A percentile compares a stretch with the other conserved stretches of the same genome.
Evolutionary conservation across 2,797 vertebrate genomes (phyloP).

Genomic region (Sphenodon punctatus): DNA sequence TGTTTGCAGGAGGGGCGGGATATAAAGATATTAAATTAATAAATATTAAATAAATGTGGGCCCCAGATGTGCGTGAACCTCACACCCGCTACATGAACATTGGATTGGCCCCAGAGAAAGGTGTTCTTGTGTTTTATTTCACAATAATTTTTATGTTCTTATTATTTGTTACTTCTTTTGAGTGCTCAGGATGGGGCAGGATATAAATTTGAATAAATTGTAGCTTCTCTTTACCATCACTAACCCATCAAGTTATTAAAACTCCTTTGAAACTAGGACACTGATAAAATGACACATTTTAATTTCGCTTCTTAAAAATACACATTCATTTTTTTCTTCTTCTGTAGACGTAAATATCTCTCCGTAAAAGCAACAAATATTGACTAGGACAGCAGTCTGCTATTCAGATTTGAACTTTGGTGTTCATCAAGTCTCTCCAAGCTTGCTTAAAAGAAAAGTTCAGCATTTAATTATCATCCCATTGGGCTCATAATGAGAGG

Average conservation of each 20-base stretch:
- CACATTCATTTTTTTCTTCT: conserved; percentile 2
- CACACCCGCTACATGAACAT: too few relatives aligned
- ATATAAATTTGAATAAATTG: too few relatives aligned
- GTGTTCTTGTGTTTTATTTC: too few relatives aligned
- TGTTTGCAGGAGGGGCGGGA: too few relatives aligned
- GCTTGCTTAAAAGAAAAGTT: neutral
- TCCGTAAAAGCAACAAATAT: conserved; percentile 10
- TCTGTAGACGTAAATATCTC: conserved; percentile 22
- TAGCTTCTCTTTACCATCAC: neutral
- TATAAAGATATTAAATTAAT: too few relatives aligned
- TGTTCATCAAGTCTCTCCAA: conserved; percentile 4
- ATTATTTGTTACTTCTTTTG: too few relatives aligned
- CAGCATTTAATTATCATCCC: neutral
- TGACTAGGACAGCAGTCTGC: conserved; percentile 14
- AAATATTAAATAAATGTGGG: too few relatives aligned
- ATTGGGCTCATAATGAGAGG: conserved; percentile 9
- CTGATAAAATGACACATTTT: conserved; percentile 13
- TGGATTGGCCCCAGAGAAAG: too few relatives aligned
- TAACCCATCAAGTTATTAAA: conserved; percentile 12
- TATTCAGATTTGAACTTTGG: neutral
- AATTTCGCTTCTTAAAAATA: conserved; percentile 17
- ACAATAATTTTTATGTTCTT: too few relatives aligned
- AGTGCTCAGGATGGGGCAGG: neutral
- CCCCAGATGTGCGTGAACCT: too few relatives aligned
- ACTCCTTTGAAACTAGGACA: conserved; percentile 12